Evolutionary conservation across 2,113 vertebrate genomes (phyloP).

Genomic region (Geococcyx californianus): DNA sequence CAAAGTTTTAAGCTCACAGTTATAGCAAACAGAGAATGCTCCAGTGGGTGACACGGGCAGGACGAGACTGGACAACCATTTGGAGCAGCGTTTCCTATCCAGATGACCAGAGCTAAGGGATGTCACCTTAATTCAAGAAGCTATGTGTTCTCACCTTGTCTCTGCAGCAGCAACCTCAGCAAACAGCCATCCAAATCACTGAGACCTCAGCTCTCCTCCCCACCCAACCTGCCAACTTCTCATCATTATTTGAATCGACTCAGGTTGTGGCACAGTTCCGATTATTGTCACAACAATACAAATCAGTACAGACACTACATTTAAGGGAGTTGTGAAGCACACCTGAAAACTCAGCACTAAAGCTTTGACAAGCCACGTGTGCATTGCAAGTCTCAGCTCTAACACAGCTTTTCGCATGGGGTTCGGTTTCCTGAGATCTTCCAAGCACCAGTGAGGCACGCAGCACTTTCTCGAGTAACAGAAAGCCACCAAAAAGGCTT

Average conservation of each 20-base stretch:
- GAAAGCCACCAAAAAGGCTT: not conserved
- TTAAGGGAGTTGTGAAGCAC: accelerated
- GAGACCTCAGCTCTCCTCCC: not conserved
- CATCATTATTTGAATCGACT: accelerated
- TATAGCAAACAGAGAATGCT: accelerated
- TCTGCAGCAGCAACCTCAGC: not conserved
- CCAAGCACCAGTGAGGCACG: not conserved
- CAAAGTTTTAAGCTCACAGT: too few relatives aligned
- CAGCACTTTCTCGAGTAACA: not conserved
- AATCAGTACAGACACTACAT: not conserved
- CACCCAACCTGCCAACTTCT: not conserved
- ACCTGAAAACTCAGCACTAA: not conserved
- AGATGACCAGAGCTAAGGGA: not conserved
- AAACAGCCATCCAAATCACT: accelerated
- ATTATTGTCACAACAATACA: accelerated
- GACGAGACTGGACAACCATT: not conserved
- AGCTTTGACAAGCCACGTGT: accelerated
- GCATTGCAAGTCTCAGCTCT: accelerated
- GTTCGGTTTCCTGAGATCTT: not conserved
- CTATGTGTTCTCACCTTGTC: accelerated
- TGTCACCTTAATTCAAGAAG: not conserved
- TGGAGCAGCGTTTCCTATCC: not conserved
- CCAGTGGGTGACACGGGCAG: accelerated
- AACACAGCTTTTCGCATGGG: accelerated
- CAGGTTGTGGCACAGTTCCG: not conserved